These are phyloP conservation scores for Conops quadrifasciatus DNA, from an alignment of 2,888 invertebrate genomes.

Conservation along the genomic window DNA sequence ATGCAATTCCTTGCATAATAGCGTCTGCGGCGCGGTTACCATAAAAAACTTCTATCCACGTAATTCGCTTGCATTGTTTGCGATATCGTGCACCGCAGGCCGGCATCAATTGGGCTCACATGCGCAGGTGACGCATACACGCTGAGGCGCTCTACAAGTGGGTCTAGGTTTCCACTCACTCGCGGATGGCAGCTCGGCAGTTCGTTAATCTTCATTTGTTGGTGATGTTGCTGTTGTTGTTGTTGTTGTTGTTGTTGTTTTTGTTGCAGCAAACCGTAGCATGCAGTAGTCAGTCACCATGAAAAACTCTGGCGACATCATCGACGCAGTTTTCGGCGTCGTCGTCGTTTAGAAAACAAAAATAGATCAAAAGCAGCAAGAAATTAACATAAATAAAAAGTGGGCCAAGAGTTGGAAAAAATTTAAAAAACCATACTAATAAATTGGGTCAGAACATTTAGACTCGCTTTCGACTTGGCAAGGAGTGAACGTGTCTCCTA, in stretches of 20 bases:
- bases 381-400: neutral
- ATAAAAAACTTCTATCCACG: neutral
- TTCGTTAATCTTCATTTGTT: constrained; percentile 14
- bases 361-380: neutral
- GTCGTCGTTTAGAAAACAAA: too few relatives aligned
- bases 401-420: neutral
- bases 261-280: neutral
- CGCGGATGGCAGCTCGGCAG: neutral
- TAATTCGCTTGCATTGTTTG: too few relatives aligned
- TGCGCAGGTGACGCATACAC: neutral
- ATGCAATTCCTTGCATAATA: too few relatives aligned
- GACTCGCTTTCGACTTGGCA: too few relatives aligned
- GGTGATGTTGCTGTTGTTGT: too few relatives aligned
- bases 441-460: neutral
- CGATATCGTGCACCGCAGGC: too few relatives aligned
- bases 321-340: neutral
- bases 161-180: constrained; percentile 9
- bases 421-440: neutral
- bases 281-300: constrained; percentile 5
- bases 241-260: too few relatives aligned
- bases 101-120: neutral
- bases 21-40: neutral
- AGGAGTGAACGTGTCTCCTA: too few relatives aligned
- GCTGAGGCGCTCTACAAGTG: neutral
- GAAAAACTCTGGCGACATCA: constrained; percentile 16